Evolutionary conservation across 1,140 invertebrate species (phyloP).

Genomic region (Parasteatoda tepidariorum): DNA sequence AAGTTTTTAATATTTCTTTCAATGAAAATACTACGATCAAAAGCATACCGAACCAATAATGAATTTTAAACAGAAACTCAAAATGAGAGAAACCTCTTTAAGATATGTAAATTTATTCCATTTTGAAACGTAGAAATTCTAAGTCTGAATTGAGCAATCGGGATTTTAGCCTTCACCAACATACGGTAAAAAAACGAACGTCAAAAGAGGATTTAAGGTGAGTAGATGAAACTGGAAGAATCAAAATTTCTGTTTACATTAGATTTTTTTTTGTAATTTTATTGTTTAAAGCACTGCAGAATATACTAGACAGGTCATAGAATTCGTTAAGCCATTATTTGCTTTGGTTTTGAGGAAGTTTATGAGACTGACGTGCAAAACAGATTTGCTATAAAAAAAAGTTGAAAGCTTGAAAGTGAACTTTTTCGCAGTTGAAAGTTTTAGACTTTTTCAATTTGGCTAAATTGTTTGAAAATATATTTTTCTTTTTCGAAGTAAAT

Average conservation of each 20-base stretch:
- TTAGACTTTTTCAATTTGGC: not conserved
- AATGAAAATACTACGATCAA: not conserved
- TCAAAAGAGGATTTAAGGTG: not conserved
- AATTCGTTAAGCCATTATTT: conserved; percentile 28
- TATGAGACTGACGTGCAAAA: not conserved
- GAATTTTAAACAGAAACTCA: conserved; percentile 8
- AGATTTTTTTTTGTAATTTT: conserved; percentile 17
- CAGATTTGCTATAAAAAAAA: not conserved
- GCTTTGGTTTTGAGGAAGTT: conserved; percentile 9
- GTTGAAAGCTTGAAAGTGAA: not conserved
- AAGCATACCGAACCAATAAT: conserved; percentile 3
- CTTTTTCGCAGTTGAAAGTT: not conserved
- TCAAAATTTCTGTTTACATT: conserved; percentile 8
- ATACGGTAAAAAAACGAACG: not conserved
- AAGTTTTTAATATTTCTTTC: not conserved
- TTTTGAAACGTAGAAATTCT: conserved; percentile 20
- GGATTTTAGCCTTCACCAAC: not conserved
- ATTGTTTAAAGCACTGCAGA: not conserved
- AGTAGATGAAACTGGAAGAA: not conserved
- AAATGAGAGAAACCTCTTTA: not conserved
- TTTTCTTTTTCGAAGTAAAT: not conserved
- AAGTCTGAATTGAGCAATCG: conserved; percentile 21
- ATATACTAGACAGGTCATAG: not conserved
- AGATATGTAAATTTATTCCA: conserved; percentile 29
- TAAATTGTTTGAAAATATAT: not conserved